Base-by-base conservation (phyloP, 53 echinoderm and acorn worm genomes). In the Henricia sp. region DNA sequence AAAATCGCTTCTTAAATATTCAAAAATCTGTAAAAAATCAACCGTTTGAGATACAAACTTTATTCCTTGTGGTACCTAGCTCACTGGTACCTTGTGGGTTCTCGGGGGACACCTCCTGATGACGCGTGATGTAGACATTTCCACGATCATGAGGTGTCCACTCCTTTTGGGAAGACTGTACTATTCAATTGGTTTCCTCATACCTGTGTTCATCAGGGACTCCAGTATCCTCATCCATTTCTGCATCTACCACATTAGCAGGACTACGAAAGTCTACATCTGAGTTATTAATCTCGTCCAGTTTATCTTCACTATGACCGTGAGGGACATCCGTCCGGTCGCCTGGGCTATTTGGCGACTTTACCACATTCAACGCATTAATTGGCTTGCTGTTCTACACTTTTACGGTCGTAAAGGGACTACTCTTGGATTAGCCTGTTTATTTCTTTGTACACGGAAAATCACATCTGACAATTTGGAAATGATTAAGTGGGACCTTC, bases 401-500 rank as follows among this genome's bases (percentile, higher is more conserved):
- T 17, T 54, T 54, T n/a, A 3, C 54, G 54, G 54, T 54, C 54
- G 54, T 54, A n/a, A 54, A 54, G 13, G 54, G 20, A 54, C 54
- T 4, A 54, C 54, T 21, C 20, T 54, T 3, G 54, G 54, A 4
- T 54, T 54, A 19, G 54, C 54, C 54, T 13, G 54, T 13, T 54
- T 54, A 54, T 54, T 6, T n/a, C 20, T 6, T 54, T 54, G 54
- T 54, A 54, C 20, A 9, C 54, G 54, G 20, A 54, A 54, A 4
- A 54, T n/a, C 13, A 54, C 54, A 54, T 54, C 54, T 19, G 54
- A 54, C 20, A 54, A 17, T 54, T 54, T 54, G 54, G 54, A 54
- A 54, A 54, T 16, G 54, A 54, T 54, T 4, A 54, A 37, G 29
- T 14, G 57, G 77, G 77, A 4, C 77, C 77, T 3, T 56, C 39